These are phyloP conservation scores for Aramus guarauna DNA, from an alignment of 2,113 vertebrate species.

Conservation along the genomic window DNA sequence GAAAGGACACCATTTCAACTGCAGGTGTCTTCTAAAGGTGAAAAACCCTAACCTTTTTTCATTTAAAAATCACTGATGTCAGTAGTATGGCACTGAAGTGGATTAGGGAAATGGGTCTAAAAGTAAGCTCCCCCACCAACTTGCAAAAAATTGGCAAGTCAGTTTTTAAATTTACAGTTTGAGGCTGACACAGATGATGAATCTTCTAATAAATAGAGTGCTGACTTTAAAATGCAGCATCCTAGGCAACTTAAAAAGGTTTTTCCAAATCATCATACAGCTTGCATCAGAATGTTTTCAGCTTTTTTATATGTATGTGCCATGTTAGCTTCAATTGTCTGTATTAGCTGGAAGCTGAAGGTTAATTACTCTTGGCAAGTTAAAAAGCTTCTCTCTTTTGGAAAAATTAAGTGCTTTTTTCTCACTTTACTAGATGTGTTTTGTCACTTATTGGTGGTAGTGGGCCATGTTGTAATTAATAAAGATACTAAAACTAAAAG, in stretches of 20 bases:
- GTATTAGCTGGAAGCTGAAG: neutral
- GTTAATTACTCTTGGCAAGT: neutral
- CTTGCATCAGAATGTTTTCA: neutral
- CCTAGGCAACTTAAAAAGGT: neutral
- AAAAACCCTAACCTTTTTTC: neutral
- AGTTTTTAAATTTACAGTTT: neutral
- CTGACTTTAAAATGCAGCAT: neutral
- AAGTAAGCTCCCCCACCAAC: neutral
- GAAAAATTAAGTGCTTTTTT: neutral
- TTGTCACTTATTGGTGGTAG: neutral
- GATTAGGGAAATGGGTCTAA: neutral
- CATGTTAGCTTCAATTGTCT: neutral
- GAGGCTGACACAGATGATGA: neutral
- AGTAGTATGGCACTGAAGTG: neutral
- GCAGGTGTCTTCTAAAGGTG: neutral
- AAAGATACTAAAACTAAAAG: neutral
- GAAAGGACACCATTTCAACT: neutral
- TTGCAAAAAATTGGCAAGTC: neutral
- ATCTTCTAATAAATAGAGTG: neutral
- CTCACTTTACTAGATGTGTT: neutral
- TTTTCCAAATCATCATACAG: accelerated
- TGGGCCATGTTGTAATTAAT: neutral
- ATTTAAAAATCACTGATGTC: neutral
- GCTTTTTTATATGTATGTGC: accelerated
- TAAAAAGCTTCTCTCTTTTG: neutral